Base-by-base conservation (phyloP, 2,797 vertebrate genomes). In the Picus viridis region DNA sequence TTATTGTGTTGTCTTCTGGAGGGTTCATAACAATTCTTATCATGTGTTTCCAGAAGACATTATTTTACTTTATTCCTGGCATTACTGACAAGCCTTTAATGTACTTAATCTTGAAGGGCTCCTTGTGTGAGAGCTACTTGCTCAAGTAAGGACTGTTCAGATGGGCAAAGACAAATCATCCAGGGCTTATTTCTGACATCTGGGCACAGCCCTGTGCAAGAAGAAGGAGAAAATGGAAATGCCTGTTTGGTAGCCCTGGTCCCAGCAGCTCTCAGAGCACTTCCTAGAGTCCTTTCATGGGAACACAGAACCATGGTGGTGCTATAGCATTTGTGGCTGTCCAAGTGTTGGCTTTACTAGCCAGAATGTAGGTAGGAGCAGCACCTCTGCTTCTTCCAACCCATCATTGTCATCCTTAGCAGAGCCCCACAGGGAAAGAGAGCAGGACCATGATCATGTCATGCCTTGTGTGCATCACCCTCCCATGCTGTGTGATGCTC, bases 1-100 rank as follows among this genome's bases (percentile, higher is more conserved):
- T 82, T 95, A 86, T 74, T 95, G 71, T 94, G 80, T 89, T 96
- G 92, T 93, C 80, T 91, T 92, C 94, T 95, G 49, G 74, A 73
- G 74, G 49, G 74, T 74, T 93, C 36, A 20, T 47, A 84, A 70
- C 74, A 91, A 92, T 89, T 94, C 89, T 95, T 96, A 95, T 88
- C 77, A 71, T 89, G 68, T 88, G 62, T 93, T 96, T 95, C 93
- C 77, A 86, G 92, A 91, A 86, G 89, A 79, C 0, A 0, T 68
- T 93, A 65, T 89, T 93, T 86, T 95, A 62, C 92, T 92, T 95
- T 89, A 91, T 89, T 94, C 64, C 58, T 79, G 61, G 77, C 68
- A 71, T 89, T 88, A 71, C 34, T 71, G 64, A 49, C 71, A 88
- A 95, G 77, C 64, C 54, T 82, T 93, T 92, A 94, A 92, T 79